Percentiles rank a stretch among this genome's conserved stretches.
Evolutionary conservation across 2,797 vertebrate species (phyloP).

Genomic region (Anguilla anguilla): DNA sequence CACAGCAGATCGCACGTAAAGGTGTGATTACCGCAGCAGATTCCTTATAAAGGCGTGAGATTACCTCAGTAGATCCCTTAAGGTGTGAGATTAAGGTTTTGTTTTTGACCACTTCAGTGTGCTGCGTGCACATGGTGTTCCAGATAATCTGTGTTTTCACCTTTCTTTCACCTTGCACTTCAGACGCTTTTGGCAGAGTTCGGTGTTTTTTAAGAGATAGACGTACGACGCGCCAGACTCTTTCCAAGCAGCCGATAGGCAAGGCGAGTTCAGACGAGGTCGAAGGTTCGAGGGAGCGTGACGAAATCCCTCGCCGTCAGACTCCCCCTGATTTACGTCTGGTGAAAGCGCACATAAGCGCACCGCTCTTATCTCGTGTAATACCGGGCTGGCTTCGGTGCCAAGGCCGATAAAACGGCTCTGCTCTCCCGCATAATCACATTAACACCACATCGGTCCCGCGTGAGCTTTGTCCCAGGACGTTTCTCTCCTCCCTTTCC

Average conservation of each 20-base stretch:
- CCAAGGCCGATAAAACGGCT: neutral
- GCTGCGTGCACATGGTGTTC: neutral
- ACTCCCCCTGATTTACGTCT: conserved; percentile 36
- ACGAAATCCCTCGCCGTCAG: conserved; percentile 31
- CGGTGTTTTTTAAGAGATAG: neutral
- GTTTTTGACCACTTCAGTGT: neutral
- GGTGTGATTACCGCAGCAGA: no score
- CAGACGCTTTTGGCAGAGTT: neutral
- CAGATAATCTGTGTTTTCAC: neutral
- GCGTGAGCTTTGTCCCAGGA: neutral
- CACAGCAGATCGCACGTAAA: no score
- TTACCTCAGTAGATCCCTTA: neutral
- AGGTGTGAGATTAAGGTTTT: neutral
- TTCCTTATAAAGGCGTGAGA: no score
- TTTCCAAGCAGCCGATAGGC: neutral
- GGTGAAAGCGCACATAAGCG: conserved; percentile 23
- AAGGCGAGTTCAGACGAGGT: neutral
- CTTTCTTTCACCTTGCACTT: neutral
- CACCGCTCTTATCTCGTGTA: conserved; percentile 9
- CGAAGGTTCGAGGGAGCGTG: conserved; percentile 11
- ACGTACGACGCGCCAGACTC: neutral
- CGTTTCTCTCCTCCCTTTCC: neutral
- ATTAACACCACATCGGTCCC: neutral
- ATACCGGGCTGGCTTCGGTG: conserved; percentile 19
- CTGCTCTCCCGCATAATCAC: neutral